Evolutionary conservation across 2,888 invertebrate species (phyloP).

Genomic region (Campoplex nolae): DNA sequence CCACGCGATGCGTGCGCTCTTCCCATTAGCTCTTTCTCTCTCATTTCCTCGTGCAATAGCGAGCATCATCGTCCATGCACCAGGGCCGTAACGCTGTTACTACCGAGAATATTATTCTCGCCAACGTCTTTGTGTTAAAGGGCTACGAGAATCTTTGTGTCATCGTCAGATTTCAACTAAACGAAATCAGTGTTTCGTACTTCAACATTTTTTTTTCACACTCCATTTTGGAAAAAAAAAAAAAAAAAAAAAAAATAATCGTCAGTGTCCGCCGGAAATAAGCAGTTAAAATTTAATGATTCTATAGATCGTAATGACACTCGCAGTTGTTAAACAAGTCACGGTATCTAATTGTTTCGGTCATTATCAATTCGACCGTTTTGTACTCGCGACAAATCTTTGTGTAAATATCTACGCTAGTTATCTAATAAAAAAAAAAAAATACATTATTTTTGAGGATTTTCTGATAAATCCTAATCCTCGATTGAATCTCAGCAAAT

Average conservation of each 20-base stretch:
- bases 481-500: neutral
- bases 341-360: neutral
- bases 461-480: neutral
- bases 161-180: neutral
- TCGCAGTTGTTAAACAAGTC: neutral
- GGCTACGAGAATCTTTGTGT: neutral
- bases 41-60: constrained; percentile 28
- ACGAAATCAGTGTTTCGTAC: neutral
- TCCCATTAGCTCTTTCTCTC: constrained; percentile 16
- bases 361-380: neutral
- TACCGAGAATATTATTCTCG: neutral
- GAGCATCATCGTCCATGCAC: constrained; percentile 41
- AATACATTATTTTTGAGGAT: neutral
- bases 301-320: neutral
- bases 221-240: neutral
- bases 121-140: neutral
- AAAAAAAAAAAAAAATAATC: neutral
- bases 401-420: neutral
- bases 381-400: neutral
- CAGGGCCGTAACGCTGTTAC: constrained; percentile 60
- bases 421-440: neutral
- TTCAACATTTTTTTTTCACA: too few relatives aligned
- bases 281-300: neutral
- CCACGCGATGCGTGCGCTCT: constrained; percentile 65
- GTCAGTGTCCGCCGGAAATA: neutral